These are phyloP conservation scores for Aphaenogaster floridana DNA, from an alignment of 1,140 invertebrate species.

Conservation along the genomic window DNA sequence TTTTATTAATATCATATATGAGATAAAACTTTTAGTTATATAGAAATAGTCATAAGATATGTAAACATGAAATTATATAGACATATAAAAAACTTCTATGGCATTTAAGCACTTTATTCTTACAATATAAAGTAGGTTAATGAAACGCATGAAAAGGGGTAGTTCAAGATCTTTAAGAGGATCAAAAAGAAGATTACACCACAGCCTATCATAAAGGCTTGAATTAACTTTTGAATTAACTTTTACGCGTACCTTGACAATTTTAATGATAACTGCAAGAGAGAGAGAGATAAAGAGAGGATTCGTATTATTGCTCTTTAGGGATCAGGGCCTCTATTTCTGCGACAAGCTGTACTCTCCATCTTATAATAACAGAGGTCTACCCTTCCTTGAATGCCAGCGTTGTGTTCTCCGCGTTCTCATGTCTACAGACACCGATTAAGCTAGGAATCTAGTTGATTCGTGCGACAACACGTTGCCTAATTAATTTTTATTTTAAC, in stretches of 20 bases:
- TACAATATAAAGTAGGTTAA: constrained; percentile 66
- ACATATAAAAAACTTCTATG: neutral
- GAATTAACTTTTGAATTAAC: constrained; percentile 78
- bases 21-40: neutral
- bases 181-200: constrained; percentile 77
- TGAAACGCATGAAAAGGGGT: constrained; percentile 75
- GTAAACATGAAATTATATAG: neutral
- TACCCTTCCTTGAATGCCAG: constrained; percentile 72
- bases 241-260: constrained; percentile 71
- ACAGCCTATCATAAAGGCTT: constrained; percentile 72
- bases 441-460: constrained; percentile 47
- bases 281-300: constrained; percentile 80
- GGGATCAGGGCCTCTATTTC: constrained; percentile 85
- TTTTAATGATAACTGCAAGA: constrained; percentile 80
- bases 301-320: constrained; percentile 87
- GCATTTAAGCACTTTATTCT: neutral
- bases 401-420: constrained; percentile 57
- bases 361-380: constrained; percentile 84
- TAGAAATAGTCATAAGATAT: neutral
- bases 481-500: neutral
- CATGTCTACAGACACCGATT: constrained; percentile 32
- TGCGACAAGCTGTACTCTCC: constrained; percentile 79
- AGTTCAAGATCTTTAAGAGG: constrained; percentile 56
- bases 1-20: neutral
- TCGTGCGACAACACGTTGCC: neutral